Conservation (phyloP, 2,888 invertebrate species). For the Ptychoptera contaminata region DNA sequence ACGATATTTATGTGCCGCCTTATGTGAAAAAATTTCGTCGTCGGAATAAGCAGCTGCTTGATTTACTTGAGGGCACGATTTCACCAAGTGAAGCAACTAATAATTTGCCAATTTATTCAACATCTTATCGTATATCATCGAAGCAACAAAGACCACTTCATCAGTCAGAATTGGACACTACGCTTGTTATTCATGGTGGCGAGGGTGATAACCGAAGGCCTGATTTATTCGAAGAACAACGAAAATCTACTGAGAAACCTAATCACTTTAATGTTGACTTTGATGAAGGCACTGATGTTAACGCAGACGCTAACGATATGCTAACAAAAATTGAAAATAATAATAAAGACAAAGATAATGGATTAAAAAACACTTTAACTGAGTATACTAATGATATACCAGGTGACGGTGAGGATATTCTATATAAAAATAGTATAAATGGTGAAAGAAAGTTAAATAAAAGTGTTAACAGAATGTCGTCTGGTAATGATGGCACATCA, state of each 20-base stretch:
- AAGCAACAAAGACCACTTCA: not conserved
- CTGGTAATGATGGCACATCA: not conserved
- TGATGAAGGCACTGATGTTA: too few relatives aligned
- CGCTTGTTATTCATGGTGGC: not conserved
- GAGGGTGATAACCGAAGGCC: too few relatives aligned
- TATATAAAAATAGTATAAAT: too few relatives aligned
- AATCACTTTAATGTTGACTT: slow-evolving; percentile 4
- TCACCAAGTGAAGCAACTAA: slow-evolving; percentile 13
- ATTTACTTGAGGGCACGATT: slow-evolving; percentile 26
- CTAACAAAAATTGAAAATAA: too few relatives aligned
- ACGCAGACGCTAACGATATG: too few relatives aligned
- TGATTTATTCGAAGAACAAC: slow-evolving; percentile 22
- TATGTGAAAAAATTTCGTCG: slow-evolving; percentile 29
- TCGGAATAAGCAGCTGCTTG: slow-evolving; percentile 26
- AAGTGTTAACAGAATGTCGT: not conserved
- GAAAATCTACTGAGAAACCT: slow-evolving; percentile 13
- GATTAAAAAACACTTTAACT: too few relatives aligned
- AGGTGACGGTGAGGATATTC: too few relatives aligned
- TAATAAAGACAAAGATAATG: too few relatives aligned
- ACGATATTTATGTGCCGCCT: slow-evolving; percentile 24
- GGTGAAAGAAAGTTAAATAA: not conserved
- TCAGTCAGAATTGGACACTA: not conserved
- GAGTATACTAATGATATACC: too few relatives aligned
- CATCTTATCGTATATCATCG: too few relatives aligned
- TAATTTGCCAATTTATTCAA: too few relatives aligned